phyloP scores from a whole-genome alignment of 2,888 invertebrate species.

The Dryadula phaetusa region DNA sequence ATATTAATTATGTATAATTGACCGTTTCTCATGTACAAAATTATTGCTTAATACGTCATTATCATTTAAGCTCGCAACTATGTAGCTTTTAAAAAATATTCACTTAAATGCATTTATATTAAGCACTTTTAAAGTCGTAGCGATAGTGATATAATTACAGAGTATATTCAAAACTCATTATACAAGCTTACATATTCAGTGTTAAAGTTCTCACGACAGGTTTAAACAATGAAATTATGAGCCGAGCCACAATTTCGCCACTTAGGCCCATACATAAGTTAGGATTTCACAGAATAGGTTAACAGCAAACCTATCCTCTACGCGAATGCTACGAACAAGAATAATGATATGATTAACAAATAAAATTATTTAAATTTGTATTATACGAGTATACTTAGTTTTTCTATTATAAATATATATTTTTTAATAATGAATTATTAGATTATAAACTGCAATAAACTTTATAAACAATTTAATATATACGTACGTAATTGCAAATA shows the following conservation, averaged over 20 bases:
- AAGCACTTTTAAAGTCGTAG: not conserved
- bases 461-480: too few species aligned
- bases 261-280: conserved; percentile 33
- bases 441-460: too few species aligned
- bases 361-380: too few species aligned
- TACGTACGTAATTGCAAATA: too few species aligned
- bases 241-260: conserved; percentile 27
- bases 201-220: conserved; percentile 29
- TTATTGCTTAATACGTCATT: too few species aligned
- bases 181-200: conserved; percentile 18
- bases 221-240: conserved; percentile 27
- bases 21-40: too few species aligned
- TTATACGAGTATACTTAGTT: too few species aligned
- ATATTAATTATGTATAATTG: too few species aligned
- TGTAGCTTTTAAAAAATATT: not conserved
- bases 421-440: too few species aligned
- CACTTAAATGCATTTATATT: not conserved
- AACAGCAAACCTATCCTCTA: conserved; percentile 22
- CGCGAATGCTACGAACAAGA: not conserved
- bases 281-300: conserved; percentile 29
- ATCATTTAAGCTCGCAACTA: too few species aligned
- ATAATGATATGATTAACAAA: not conserved
- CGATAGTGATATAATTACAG: not conserved
- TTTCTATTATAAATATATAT: not conserved
- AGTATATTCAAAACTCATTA: conserved; percentile 7